phyloP scores from a whole-genome alignment of 2,888 invertebrate genomes.

The Andrena chrysosceles region DNA sequence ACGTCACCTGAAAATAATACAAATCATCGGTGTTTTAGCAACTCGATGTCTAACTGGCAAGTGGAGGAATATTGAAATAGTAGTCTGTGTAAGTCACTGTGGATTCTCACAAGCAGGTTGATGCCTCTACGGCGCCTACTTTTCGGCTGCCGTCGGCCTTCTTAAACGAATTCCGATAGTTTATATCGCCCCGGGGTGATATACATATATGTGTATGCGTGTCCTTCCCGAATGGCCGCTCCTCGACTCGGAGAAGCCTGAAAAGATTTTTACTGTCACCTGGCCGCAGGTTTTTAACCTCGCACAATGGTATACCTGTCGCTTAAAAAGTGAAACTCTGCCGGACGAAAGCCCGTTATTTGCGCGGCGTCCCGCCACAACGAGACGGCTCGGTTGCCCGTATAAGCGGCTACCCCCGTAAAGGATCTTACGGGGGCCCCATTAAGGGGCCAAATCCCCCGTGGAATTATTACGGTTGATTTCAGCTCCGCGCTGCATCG shows the following conservation, averaged over 20 bases:
- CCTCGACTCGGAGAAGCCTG: constrained; percentile 31
- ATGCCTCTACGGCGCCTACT: not conserved
- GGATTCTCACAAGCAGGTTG: not conserved
- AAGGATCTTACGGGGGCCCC: constrained; percentile 42
- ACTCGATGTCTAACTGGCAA: not conserved
- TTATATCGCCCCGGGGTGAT: constrained; percentile 25
- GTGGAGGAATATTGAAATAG: not conserved
- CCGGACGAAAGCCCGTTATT: constrained; percentile 61
- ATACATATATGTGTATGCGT: not conserved
- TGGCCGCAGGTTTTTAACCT: constrained; percentile 56
- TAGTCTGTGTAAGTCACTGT: not conserved
- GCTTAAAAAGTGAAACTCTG: constrained; percentile 69
- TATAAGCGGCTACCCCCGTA: constrained; percentile 32
- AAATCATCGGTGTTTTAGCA: not conserved
- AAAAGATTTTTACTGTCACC: constrained; percentile 61
- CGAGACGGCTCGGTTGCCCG: constrained; percentile 26
- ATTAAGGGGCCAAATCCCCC: constrained; percentile 45
- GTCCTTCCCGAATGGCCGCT: constrained; percentile 19
- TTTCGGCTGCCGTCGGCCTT: not conserved
- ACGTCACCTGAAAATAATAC: too few relatives aligned
- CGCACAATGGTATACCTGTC: constrained; percentile 54
- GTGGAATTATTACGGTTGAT: constrained; percentile 45
- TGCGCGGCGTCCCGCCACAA: constrained; percentile 48
- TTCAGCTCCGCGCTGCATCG: constrained; percentile 9
- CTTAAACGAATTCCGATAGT: constrained; percentile 44